Conservation (phyloP, 2,888 invertebrate species). For the Drosophila diplacantha region DNA sequence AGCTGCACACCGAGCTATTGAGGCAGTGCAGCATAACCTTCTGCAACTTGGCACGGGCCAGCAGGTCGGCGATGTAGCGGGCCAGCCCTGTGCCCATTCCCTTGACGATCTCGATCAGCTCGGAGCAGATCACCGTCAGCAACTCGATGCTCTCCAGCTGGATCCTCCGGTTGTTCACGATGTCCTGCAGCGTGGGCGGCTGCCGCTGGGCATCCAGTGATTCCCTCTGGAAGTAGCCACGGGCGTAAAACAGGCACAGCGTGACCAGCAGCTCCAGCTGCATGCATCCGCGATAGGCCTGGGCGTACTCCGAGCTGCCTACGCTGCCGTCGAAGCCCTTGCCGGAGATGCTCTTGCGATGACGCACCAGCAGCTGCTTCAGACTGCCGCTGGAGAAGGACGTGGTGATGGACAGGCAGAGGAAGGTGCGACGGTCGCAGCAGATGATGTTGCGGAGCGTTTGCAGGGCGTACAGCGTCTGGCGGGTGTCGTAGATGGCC, state of each 20-base stretch:
- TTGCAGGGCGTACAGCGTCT: constrained; percentile 85
- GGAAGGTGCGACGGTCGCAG: constrained; percentile 84
- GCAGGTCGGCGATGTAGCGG: constrained; percentile 85
- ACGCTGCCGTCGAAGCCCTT: constrained; percentile 82
- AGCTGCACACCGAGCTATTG: constrained; percentile 83
- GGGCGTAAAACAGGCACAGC: constrained; percentile 87
- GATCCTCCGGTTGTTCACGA: constrained; percentile 86
- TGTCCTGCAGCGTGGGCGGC: constrained; percentile 83
- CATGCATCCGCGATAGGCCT: constrained; percentile 86
- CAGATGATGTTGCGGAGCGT: constrained; percentile 86
- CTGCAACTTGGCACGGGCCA: constrained; percentile 88
- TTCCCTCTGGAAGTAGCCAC: constrained; percentile 81
- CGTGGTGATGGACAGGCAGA: constrained; percentile 87
- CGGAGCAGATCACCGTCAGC: constrained; percentile 84
- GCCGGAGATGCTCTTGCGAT: constrained; percentile 88
- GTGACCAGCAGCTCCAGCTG: constrained; percentile 87
- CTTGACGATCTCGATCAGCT: constrained; percentile 85
- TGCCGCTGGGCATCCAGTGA: constrained; percentile 74
- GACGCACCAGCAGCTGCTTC: constrained; percentile 79
- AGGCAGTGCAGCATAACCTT: constrained; percentile 89
- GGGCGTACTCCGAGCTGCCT: constrained; percentile 81
- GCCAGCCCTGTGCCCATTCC: constrained; percentile 87
- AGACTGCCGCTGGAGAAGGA: constrained; percentile 80
- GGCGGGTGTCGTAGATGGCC: constrained; percentile 86
- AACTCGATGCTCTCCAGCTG: constrained; percentile 87